Percentiles rank a stretch among this genome's conserved stretches.
phyloP scores from a whole-genome alignment of 2,113 vertebrate genomes.

The Pelobates fuscus region DNA sequence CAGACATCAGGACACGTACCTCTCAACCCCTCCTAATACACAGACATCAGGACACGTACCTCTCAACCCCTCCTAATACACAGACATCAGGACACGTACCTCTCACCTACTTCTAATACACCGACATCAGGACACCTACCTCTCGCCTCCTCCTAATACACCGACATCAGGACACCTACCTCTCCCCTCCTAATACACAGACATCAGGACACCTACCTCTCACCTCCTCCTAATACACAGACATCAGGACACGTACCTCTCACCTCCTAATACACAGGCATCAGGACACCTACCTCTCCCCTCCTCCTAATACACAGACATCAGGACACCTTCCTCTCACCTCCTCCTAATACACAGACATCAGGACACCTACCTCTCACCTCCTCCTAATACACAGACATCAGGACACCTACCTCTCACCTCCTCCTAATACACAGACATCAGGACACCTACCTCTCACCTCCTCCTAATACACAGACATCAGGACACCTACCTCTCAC shows the following conservation, averaged over 20 bases:
- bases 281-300: not conserved
- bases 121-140: not conserved
- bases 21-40: not conserved
- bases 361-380: not conserved
- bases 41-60: not conserved
- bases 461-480: not conserved
- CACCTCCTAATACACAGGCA: not conserved
- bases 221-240: not conserved
- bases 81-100: not conserved
- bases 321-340: not conserved
- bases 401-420: not conserved
- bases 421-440: not conserved
- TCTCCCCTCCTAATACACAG: not conserved
- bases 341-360: not conserved
- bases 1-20: not conserved
- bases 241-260: not conserved
- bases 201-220: not conserved
- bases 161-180: not conserved
- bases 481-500: not conserved
- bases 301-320: not conserved
- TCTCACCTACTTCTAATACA: not conserved
- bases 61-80: not conserved
- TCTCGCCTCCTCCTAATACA: not conserved
- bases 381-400: not conserved
- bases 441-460: not conserved